These are phyloP conservation scores for Phania funesta DNA, from an alignment of 2,888 invertebrate genomes.

Conservation along the genomic window DNA sequence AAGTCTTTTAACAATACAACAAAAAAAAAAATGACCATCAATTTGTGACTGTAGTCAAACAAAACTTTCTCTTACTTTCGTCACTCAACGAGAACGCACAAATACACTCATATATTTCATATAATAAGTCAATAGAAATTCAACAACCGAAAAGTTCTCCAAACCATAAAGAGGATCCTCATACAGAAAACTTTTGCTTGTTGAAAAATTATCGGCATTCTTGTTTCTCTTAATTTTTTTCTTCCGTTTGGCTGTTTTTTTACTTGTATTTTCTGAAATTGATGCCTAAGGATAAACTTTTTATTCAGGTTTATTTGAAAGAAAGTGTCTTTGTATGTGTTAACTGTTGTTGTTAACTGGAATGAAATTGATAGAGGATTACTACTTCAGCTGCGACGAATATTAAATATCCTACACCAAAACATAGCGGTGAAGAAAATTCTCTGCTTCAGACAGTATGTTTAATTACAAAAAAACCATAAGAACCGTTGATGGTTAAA, in stretches of 20 bases:
- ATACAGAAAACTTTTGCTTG: conserved; percentile 59
- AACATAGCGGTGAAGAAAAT: too few relatives aligned
- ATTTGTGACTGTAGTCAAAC: conserved; percentile 19
- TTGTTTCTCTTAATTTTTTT: conserved; percentile 1
- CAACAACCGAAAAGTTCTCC: conserved; percentile 34
- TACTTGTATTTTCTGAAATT: conserved; percentile 29
- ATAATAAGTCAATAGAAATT: conserved; percentile 6
- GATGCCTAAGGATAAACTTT: conserved; percentile 58
- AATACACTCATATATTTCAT: background rate
- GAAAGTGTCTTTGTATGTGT: background rate
- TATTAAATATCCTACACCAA: too few relatives aligned
- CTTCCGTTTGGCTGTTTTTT: background rate
- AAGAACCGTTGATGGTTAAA: too few relatives aligned
- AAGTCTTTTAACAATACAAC: conserved; percentile 50
- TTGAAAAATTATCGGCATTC: conserved; percentile 41
- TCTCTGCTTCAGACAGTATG: too few relatives aligned
- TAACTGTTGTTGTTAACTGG: background rate
- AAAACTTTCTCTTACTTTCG: conserved; percentile 32
- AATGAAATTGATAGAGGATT: background rate
- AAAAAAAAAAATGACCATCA: conserved; percentile 52
- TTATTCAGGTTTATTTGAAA: conserved; percentile 32
- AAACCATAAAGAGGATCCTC: conserved; percentile 43
- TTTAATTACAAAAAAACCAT: too few relatives aligned
- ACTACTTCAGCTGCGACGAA: background rate
- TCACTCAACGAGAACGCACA: conserved; percentile 29